Percentiles rank a stretch among this genome's conserved stretches.
Conservation (phyloP, 1,140 invertebrate genomes). For the Steinernema feltiae region DNA sequence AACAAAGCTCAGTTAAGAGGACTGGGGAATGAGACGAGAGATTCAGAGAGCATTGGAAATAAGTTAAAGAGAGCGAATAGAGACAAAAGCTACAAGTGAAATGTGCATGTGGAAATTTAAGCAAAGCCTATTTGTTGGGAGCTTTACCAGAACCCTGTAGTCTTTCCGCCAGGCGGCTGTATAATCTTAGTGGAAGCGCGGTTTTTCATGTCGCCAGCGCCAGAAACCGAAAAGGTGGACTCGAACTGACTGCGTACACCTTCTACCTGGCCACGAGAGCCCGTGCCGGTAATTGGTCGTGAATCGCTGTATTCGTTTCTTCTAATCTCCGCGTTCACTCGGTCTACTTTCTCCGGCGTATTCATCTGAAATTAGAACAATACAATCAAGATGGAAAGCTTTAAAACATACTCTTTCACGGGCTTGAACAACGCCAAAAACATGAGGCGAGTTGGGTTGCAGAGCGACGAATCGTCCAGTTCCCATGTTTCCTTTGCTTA, state of each 20-base stretch:
- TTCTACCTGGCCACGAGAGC: constrained; percentile 9
- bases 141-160: constrained; percentile 37
- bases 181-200: constrained; percentile 25
- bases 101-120: constrained; percentile 4
- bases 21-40: constrained; percentile 5
- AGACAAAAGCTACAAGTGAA: constrained; percentile 15
- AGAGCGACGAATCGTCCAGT: constrained; percentile 26
- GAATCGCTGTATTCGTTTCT: constrained; percentile 16
- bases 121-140: not conserved
- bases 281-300: not conserved
- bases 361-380: constrained; percentile 36
- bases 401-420: constrained; percentile 35
- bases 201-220: not conserved
- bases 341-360: constrained; percentile 26
- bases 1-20: constrained; percentile 10
- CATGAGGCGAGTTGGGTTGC: constrained; percentile 35
- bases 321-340: constrained; percentile 2
- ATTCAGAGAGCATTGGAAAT: not conserved
- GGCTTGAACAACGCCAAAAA: constrained; percentile 38
- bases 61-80: not conserved
- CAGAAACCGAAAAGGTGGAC: constrained; percentile 14
- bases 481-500: constrained; percentile 15
- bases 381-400: constrained; percentile 3
- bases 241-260: constrained; percentile 6
- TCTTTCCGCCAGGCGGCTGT: constrained; percentile 41